Conservation (phyloP, 2,797 vertebrate genomes). For the Rhinoraja longicauda region DNA sequence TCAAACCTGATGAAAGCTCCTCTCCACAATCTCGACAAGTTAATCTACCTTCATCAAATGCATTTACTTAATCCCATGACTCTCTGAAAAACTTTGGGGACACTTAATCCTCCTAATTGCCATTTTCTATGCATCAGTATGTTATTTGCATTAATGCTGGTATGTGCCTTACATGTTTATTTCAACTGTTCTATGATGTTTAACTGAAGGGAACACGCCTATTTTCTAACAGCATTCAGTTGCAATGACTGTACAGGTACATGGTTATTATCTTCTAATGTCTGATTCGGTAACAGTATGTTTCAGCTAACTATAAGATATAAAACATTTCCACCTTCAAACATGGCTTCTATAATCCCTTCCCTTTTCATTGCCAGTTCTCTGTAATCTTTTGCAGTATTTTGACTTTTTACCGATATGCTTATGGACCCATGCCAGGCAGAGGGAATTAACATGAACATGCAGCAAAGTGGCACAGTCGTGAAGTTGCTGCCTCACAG, state of each 20-base stretch:
- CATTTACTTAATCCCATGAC: neutral
- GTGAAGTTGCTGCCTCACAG: no score
- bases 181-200: constrained; percentile 25
- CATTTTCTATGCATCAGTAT: neutral
- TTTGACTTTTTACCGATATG: neutral
- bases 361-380: neutral
- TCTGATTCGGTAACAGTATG: neutral
- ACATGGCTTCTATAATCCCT: neutral
- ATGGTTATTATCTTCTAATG: neutral
- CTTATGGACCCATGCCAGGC: neutral
- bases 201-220: neutral
- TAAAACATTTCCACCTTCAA: neutral
- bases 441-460: neutral
- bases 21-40: neutral
- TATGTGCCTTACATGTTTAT: neutral
- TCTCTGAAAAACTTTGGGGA: neutral
- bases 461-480: no score
- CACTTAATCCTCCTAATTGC: neutral
- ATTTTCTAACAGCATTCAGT: neutral
- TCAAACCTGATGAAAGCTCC: neutral
- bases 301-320: neutral
- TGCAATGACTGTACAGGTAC: neutral
- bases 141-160: neutral
- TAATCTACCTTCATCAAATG: neutral
- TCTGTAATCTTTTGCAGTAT: neutral